Percentiles rank a stretch among this genome's conserved stretches.
Conservation (phyloP, 2,888 invertebrate genomes). For the Epinotia bilunana region DNA sequence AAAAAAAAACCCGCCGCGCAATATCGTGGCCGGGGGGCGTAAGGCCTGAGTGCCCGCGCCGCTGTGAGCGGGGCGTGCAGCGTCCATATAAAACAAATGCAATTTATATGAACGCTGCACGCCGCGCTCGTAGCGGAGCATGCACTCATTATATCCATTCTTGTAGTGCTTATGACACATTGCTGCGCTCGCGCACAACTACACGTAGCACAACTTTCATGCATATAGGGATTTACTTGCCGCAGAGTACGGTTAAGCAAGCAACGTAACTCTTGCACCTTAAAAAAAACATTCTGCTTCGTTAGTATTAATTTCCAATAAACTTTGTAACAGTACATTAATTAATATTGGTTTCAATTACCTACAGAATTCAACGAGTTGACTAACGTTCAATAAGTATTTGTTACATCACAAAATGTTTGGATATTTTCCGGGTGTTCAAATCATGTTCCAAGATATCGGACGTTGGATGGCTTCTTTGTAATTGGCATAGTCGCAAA, state of each 20-base stretch:
- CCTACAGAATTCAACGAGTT: not conserved
- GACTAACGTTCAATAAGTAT: not conserved
- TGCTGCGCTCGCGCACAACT: too few species aligned
- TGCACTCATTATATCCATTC: too few species aligned
- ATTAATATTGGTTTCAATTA: constrained; percentile 3
- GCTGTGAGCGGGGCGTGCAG: too few species aligned
- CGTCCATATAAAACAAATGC: too few species aligned
- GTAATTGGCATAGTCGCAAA: constrained; percentile 21
- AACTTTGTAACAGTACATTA: not conserved
- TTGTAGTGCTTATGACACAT: too few species aligned
- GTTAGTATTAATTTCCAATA: not conserved
- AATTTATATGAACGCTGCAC: too few species aligned
- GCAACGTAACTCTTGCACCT: not conserved
- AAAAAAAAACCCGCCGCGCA: too few species aligned
- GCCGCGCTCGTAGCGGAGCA: too few species aligned
- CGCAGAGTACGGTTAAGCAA: not conserved
- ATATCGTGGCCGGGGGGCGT: too few species aligned
- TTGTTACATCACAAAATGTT: too few species aligned
- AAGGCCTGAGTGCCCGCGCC: too few species aligned
- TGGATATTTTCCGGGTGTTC: not conserved
- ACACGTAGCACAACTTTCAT: not conserved
- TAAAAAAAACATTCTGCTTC: not conserved
- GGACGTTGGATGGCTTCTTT: constrained; percentile 1
- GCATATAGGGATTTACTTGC: not conserved
- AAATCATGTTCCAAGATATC: not conserved